Evolutionary conservation across 2,797 vertebrate genomes (phyloP), one percentile per base, ranked within the genome.

Genomic region (Chloroceryle inda): DNA sequence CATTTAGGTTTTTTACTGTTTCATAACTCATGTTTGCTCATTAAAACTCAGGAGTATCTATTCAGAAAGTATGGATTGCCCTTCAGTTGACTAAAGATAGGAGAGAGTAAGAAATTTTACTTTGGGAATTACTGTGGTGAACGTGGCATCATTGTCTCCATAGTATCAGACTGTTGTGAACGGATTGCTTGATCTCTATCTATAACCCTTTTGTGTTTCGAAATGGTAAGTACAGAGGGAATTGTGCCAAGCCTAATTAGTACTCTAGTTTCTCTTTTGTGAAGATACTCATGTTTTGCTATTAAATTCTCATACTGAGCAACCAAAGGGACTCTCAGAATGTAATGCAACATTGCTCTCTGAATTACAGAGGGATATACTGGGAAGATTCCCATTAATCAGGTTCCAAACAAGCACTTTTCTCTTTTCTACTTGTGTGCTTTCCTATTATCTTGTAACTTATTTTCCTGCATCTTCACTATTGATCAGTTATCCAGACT

Each of bases 361-460:
- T 93, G 67, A 90, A 85, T 88, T 92, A 72, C 40, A 80, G 37
- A 92, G 63, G 23, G 29, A 86, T 56, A 85, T 77, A 92, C 24
- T 85, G 37, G 61, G 58, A 93, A 91, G 40, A 72, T 67, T 69
- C 58, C 64, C 50, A 83, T 92, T 95, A 88, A 93, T 85, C 87
- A 92, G 23, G 14, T 59, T 88, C 47, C 61, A 88, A 89, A 85
- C 5, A 53, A 82, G n/a, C 27, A 63, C 26, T 74, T 91, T 20
- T 29, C 5, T 74, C 72, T 62, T 74, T 89, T 47, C 23, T 77
- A 12, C 12, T 85, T 16, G 10, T 56, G 24, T 80, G 35, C 10
- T 85, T 78, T 76, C 31, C 21, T 85, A 21, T 76, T 35, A 59
- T 55, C 13, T 81, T 84, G 5, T 76, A 73, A 68, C 35, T 85